Base-by-base conservation (phyloP, 2,797 vertebrate genomes). In the Anomalospiza imberbis region DNA sequence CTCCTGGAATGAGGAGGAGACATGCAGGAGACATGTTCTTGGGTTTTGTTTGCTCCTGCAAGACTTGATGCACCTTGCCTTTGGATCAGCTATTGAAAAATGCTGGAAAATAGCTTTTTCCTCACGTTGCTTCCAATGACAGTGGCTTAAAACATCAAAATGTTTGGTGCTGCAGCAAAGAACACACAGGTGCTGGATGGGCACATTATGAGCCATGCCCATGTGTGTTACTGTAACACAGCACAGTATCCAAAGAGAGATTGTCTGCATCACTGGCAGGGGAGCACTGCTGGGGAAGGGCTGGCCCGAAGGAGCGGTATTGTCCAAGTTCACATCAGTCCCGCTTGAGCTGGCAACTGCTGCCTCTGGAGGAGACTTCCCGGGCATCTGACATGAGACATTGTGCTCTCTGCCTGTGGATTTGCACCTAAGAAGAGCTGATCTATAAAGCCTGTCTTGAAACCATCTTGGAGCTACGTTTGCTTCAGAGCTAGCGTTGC, bases 401-500 rank as follows among this genome's bases (percentile, higher is more conserved):
- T 94, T 96, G 92, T 90, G 76, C 66, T 95, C 72, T 45, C 72
- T 91, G 65, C 70, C 89, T 11, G 0, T 76, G 88, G n/a, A 83
- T 94, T 95, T 88, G 84, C 78, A 54, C 91, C 93, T 92, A 67
- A 82, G 95, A 91, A 89, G 62, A 90, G 75, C 86, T 40, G 92
- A 87, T 58, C 84, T 82, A 44, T 75, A 93, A 91, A 96, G 81
- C 95, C 71, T 17, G 77, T 54, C 88, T 83, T 73, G 82, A 96
- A 96, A 95, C 88, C 84, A 74, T 94, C 88, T 71, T 84, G 76
- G 91, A 94, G 92, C 85, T 91, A 55, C 13, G 0, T 87, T 85
- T 91, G 68, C 94, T 85, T 95, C 92, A 74, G 91, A 85, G 48
- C 88, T 92, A 86, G 95, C 63, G 5, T 94, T 85, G 94, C 86